Evolutionary conservation across 2,888 invertebrate species (phyloP), one percentile per base, ranked within the genome.

Genomic region (Mimas tiliae): DNA sequence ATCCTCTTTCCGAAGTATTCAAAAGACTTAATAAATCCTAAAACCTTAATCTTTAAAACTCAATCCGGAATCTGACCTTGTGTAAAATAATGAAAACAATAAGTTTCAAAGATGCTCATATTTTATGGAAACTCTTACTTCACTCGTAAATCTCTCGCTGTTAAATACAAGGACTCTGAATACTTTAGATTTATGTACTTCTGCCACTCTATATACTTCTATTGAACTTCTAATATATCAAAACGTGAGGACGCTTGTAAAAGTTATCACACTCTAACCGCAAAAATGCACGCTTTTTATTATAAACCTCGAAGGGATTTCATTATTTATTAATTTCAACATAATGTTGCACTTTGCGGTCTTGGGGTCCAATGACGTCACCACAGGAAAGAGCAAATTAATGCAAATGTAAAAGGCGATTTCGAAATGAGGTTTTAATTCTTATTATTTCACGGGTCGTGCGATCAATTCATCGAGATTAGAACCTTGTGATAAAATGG

Each of bases 221-320:
- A 58, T 58, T 34, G 48, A 69, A 68, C 6, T 62, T 71, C 73
- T 68, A 71, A 78, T 80, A 74, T 73, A 77, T 80, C 72, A 82
- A 77, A 74, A 67, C 68, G 69, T 68, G 67, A 69, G 70, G 73
- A 70, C 72, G 67, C 74, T 73, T 73, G 73, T 76, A 74, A 74
- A 80, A 78, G 72, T 78, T 82, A 82, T 80, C 80, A 69, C 69
- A 71, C 67, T 66, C 65, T 73, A 72, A 81, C 82, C 79, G 67
- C 81, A 79, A 66, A 77, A 73, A 77, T 77, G 79, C 76, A 77
- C 70, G 75, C 77, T 77, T 73, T 80, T 84, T 80, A 82, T 81
- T 81, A 80, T 68, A 65, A 71, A 80, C 72, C 71, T 71, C 68
- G 62, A 71, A 76, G 74, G 69, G 65, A 73, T 74, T 70, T 69